phyloP scores from a whole-genome alignment of 2,113 vertebrate genomes.

The Bubalus kerabau region DNA sequence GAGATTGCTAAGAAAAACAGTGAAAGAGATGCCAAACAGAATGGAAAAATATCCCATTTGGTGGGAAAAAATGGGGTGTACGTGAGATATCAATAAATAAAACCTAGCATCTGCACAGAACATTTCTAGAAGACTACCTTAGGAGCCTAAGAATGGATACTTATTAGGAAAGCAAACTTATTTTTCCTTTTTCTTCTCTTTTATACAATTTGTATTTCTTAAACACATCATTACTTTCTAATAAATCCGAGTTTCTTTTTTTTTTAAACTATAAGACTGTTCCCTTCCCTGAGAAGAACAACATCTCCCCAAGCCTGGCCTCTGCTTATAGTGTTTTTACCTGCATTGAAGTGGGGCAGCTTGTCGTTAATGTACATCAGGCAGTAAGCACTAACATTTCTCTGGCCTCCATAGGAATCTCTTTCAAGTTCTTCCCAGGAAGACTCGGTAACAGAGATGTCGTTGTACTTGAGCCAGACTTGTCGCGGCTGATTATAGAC shows the following conservation, averaged over 20 bases:
- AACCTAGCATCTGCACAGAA: not conserved
- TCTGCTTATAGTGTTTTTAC: slow-evolving; percentile 70
- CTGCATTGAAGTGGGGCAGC: slow-evolving; percentile 80
- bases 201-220: not conserved
- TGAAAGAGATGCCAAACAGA: not conserved
- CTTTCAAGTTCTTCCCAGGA: slow-evolving; percentile 95
- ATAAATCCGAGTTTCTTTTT: not conserved
- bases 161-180: not conserved
- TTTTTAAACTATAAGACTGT: not conserved
- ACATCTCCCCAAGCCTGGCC: rapidly evolving
- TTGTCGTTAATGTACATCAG: slow-evolving; percentile 93
- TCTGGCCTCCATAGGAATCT: slow-evolving; percentile 94
- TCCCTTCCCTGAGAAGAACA: not conserved
- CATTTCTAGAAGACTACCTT: not conserved
- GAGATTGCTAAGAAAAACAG: not conserved
- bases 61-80: too few relatives aligned
- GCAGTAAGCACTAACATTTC: slow-evolving; percentile 96
- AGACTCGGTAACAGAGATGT: slow-evolving; percentile 90
- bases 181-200: not conserved
- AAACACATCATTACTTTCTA: not conserved
- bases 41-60: not conserved
- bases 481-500: slow-evolving; percentile 86
- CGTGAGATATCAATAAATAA: not conserved
- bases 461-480: slow-evolving; percentile 97
- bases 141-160: not conserved